Percentiles rank a stretch among this genome's conserved stretches.
These are phyloP conservation scores for Bombus impatiens DNA, from an alignment of 1,140 invertebrate genomes.

Conservation along the genomic window DNA sequence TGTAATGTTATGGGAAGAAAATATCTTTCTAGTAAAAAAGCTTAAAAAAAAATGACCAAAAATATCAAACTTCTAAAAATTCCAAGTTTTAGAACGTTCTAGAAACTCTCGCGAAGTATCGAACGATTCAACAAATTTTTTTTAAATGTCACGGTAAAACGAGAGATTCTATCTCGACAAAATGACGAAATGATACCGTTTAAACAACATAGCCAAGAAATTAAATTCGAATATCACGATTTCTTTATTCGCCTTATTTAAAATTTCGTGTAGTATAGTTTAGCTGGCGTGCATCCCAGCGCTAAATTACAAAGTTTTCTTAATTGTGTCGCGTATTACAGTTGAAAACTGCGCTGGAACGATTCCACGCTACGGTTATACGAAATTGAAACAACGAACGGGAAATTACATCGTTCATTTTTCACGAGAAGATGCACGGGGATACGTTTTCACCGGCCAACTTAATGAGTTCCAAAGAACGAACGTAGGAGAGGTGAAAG, in stretches of 20 bases:
- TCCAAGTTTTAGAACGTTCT: neutral
- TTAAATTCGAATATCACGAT: too few relatives aligned
- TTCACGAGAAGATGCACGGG: neutral
- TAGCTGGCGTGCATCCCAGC: neutral
- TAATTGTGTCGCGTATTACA: slow-evolving; percentile 7
- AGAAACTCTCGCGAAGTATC: neutral
- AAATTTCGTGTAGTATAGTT: neutral
- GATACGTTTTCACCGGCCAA: neutral
- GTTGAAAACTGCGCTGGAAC: neutral
- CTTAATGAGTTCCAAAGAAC: neutral
- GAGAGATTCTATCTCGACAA: too few relatives aligned
- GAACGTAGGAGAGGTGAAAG: neutral
- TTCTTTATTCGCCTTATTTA: neutral
- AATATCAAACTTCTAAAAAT: neutral
- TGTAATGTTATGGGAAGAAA: neutral
- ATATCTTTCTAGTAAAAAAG: neutral
- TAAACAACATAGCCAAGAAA: too few relatives aligned
- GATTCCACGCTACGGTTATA: neutral
- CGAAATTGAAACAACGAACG: neutral
- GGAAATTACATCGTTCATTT: neutral
- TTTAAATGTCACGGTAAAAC: neutral
- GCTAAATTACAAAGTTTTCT: slow-evolving; percentile 4
- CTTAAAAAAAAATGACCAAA: neutral
- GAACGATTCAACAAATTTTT: neutral
- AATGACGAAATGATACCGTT: too few relatives aligned